These are phyloP conservation scores for Huso huso DNA, from an alignment of 2,797 vertebrate genomes.

Conservation along the genomic window DNA sequence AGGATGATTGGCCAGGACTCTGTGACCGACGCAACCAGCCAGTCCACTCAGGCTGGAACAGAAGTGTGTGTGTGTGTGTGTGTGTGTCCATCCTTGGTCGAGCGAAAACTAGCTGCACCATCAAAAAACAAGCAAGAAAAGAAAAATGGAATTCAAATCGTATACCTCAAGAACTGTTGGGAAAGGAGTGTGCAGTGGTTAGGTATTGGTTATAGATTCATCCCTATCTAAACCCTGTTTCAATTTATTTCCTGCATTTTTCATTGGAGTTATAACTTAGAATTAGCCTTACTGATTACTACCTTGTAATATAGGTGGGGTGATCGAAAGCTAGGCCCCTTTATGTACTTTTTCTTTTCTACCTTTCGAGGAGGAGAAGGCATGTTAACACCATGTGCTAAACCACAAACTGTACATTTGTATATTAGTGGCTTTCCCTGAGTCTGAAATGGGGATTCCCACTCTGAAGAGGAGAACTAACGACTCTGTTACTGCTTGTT, in stretches of 20 bases:
- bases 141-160: constrained; percentile 13
- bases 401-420: no score
- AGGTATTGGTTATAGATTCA: constrained; percentile 22
- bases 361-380: no score
- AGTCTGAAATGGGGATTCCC: no score
- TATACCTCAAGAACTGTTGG: constrained; percentile 20
- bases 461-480: no score
- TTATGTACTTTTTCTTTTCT: no score
- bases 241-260: neutral
- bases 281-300: no score
- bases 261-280: neutral
- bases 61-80: neutral
- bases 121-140: constrained; percentile 16
- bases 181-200: constrained; percentile 34
- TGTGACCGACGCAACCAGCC: neutral
- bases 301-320: no score
- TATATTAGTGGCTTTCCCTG: no score
- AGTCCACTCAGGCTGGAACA: constrained; percentile 11
- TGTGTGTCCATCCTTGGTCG: neutral
- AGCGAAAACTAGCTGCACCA: constrained; percentile 6
- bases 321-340: no score
- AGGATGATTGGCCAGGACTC: constrained; percentile 11
- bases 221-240: neutral
- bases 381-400: no score
- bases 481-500: no score